phyloP scores from a whole-genome alignment of 1,140 invertebrate species.

The Dinothrombium tinctorium region DNA sequence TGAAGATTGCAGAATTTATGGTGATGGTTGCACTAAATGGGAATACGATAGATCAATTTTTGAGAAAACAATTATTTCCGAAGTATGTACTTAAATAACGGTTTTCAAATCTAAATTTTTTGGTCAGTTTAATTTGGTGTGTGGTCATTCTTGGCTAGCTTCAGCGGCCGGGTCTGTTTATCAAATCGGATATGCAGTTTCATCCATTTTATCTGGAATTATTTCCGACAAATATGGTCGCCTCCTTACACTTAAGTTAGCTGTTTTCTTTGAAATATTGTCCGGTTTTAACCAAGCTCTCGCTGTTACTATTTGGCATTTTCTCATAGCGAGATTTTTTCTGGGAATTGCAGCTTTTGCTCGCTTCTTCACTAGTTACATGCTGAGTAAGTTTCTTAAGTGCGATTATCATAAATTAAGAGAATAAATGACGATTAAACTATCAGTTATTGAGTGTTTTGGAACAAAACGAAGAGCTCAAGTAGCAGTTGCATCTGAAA shows the following conservation, averaged over 20 bases:
- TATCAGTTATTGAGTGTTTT: constrained; percentile 1
- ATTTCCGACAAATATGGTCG: constrained; percentile 43
- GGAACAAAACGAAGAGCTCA: background rate
- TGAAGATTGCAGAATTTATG: background rate
- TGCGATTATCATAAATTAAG: too few species aligned
- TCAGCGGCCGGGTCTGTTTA: constrained; percentile 50
- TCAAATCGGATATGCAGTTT: constrained; percentile 54
- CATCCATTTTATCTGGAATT: constrained; percentile 49
- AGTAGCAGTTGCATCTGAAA: background rate
- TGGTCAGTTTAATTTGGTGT: constrained; percentile 44
- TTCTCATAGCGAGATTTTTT: constrained; percentile 2
- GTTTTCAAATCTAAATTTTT: background rate
- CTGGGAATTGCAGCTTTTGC: background rate
- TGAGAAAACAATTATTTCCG: constrained; percentile 11
- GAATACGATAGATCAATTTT: constrained; percentile 12
- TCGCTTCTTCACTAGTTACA: background rate
- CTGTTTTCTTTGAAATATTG: constrained; percentile 1
- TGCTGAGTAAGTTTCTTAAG: background rate
- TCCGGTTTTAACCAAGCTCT: background rate
- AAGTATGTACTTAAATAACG: constrained; percentile 6
- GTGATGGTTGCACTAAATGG: constrained; percentile 9
- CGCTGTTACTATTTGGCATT: background rate
- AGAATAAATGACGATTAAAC: background rate
- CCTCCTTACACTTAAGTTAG: constrained; percentile 3
- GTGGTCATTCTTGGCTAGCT: constrained; percentile 35